phyloP scores from a whole-genome alignment of 2,888 invertebrate genomes.

The Cetonia aurata region DNA sequence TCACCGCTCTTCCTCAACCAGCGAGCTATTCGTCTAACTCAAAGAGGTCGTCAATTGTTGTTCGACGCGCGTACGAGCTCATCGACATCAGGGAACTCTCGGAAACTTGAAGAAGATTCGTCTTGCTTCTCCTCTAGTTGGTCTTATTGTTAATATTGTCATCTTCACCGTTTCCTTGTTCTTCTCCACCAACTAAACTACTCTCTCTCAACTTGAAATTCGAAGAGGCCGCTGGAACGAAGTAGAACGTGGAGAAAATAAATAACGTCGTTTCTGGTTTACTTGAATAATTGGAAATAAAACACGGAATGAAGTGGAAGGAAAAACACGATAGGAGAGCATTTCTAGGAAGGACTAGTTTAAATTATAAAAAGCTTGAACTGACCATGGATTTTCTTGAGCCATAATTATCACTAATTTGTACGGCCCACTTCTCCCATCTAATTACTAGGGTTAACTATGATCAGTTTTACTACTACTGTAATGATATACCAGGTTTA shows the following conservation, averaged over 20 bases:
- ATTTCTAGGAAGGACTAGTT: constrained; percentile 16
- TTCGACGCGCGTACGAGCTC: constrained; percentile 32
- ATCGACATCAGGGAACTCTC: constrained; percentile 37
- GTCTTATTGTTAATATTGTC: constrained; percentile 28
- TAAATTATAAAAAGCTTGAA: constrained; percentile 3
- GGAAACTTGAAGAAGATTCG: constrained; percentile 37
- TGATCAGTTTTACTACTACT: background rate
- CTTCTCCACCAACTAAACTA: background rate
- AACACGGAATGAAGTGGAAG: background rate
- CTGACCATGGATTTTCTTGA: background rate
- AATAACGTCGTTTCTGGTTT: constrained; percentile 17
- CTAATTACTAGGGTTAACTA: background rate
- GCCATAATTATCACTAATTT: constrained; percentile 25
- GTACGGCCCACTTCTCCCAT: background rate
- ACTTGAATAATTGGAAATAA: background rate
- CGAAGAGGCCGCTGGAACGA: background rate
- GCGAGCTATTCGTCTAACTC: constrained; percentile 6
- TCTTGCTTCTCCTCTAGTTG: constrained; percentile 22
- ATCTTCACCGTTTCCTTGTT: background rate
- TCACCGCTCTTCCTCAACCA: constrained; percentile 10
- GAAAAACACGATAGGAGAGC: background rate
- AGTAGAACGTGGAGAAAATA: constrained; percentile 1
- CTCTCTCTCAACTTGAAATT: constrained; percentile 23
- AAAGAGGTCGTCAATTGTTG: constrained; percentile 39
- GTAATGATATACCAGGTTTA: background rate